phyloP scores from a whole-genome alignment of 2,888 invertebrate species.

The Desoria tigrina region DNA sequence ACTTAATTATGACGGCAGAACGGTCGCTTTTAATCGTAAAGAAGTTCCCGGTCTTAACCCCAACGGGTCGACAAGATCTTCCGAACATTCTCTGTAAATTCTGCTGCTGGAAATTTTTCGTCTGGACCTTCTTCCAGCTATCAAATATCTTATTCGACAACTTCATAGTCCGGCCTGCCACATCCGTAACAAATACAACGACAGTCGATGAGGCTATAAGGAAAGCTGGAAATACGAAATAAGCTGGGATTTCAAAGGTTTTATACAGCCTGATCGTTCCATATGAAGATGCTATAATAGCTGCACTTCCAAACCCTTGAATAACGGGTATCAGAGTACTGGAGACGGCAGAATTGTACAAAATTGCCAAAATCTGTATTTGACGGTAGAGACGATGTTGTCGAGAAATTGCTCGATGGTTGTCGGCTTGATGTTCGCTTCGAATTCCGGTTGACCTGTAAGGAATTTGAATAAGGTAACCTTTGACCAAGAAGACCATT shows the following conservation, averaged over 20 bases:
- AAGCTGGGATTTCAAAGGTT: neutral
- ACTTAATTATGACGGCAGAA: conserved; percentile 19
- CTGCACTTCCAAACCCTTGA: neutral
- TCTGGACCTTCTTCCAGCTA: conserved; percentile 15
- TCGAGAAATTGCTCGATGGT: too few species aligned
- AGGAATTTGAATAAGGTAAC: too few species aligned
- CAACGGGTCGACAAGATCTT: conserved; percentile 9
- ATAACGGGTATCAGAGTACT: neutral
- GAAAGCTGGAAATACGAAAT: neutral
- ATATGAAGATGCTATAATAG: neutral
- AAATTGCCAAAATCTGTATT: neutral
- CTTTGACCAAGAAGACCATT: too few species aligned
- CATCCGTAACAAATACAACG: neutral
- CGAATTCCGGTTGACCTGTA: too few species aligned
- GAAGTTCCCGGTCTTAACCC: conserved; percentile 16
- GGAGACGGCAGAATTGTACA: neutral
- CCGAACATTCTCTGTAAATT: neutral
- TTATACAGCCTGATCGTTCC: neutral
- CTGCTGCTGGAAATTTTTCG: neutral
- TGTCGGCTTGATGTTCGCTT: neutral
- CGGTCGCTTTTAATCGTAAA: conserved; percentile 15
- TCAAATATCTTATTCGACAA: conserved; percentile 7
- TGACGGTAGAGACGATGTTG: neutral
- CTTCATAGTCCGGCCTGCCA: conserved; percentile 13
- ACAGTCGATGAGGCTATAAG: neutral